phyloP scores from a whole-genome alignment of 1,140 invertebrate species.

The Drosophila pectinifera region DNA sequence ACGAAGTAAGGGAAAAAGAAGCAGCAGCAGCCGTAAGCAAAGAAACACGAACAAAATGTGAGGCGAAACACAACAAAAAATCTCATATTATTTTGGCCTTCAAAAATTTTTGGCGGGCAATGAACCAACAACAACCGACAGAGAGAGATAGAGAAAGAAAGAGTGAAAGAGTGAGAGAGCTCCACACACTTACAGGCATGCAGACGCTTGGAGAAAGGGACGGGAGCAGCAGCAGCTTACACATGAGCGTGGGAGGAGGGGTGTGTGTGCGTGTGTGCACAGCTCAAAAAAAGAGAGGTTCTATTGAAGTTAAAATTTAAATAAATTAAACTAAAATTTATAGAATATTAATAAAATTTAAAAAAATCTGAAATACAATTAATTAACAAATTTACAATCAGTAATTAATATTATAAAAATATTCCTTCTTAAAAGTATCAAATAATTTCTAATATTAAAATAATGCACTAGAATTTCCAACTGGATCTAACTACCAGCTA shows the following conservation, averaged over 20 bases:
- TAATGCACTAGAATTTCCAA: not conserved
- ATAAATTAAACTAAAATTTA: too few relatives aligned
- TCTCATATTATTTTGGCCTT: conserved; percentile 84
- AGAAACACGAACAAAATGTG: conserved; percentile 43
- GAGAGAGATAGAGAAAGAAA: conserved; percentile 5
- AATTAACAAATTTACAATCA: too few relatives aligned
- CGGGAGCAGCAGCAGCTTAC: conserved; percentile 16
- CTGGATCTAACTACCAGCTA: not conserved
- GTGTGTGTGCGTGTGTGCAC: not conserved
- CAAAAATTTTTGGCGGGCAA: conserved; percentile 84
- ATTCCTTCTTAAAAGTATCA: too few relatives aligned
- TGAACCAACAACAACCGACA: conserved; percentile 83
- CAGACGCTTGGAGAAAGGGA: conserved; percentile 17
- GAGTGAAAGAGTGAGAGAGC: conserved; percentile 1
- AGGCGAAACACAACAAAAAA: conserved; percentile 62
- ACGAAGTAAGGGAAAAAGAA: conserved; percentile 57
- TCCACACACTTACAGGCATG: conserved; percentile 36
- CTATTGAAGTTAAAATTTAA: not conserved
- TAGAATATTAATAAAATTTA: too few relatives aligned
- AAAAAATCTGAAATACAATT: not conserved
- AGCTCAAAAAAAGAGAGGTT: not conserved
- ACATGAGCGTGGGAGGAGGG: conserved; percentile 4
- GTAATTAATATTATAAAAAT: too few relatives aligned
- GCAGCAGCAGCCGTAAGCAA: conserved; percentile 57
- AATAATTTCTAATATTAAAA: too few relatives aligned